Base-by-base conservation (phyloP, 2,113 vertebrate genomes). In the Notechis scutatus region DNA sequence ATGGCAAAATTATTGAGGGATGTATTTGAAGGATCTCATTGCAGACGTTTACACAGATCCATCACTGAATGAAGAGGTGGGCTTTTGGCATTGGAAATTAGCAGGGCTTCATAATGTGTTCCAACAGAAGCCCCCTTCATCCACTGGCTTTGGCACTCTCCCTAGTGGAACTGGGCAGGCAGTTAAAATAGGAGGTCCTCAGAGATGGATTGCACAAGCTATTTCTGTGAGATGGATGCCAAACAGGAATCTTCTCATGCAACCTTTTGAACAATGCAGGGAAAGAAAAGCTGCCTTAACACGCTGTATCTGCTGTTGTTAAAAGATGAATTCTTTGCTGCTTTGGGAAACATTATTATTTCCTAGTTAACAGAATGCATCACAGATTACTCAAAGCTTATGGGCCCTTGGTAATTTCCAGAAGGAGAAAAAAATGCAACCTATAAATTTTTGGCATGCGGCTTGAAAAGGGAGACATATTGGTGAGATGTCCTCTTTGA, bases 391-490 rank as follows among this genome's bases (percentile, higher is more conserved):
- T 91, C 94, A 92, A 87, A 95, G 94, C 55, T 92, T 81, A 92
- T 54, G 97, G 97, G 96, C 95, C 97, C 96, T 97, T 97, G 88
- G 93, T 95, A 95, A 47, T 94, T 95, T 90, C 92, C 93, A 94
- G 92, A 94, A 93, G 61, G 12, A 1, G 29, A 2, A 6, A 1
- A 1, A 39, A 42, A n/a, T 42, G 85, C 95, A 95, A 94, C 94
- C 92, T 94, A 94, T 91, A 94, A 88, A 93, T 92, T 92, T 95
- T 96, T 95, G 92, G 88, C 94, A 95, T 90, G 96, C 93, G 94
- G 94, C 93, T 90, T 95, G 93, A 91, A 97, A 96, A 93, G 93
- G 89, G 26, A 95, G 90, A 64, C 95, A 95, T 94, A 29, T 74
- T 56, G 39, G 39, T 29, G 12, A 23, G 2, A 9, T 26, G 10